Conservation (phyloP, 2,797 vertebrate species). For the Glossophaga mutica region DNA sequence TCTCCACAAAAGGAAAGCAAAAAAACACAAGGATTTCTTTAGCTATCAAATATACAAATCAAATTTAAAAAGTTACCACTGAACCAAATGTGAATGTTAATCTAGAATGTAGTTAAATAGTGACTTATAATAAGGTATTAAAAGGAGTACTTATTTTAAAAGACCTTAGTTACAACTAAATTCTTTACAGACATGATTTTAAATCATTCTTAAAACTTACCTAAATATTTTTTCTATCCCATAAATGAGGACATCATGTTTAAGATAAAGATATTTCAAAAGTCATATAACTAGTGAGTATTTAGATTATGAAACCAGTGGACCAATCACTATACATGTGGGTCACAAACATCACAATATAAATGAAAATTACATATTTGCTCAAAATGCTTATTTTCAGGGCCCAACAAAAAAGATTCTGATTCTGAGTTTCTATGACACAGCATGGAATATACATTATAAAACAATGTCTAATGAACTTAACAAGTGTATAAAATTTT, state of each 20-base stretch:
- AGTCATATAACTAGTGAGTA: background rate
- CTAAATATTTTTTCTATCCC: background rate
- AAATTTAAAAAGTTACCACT: background rate
- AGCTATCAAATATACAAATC: background rate
- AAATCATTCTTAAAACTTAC: background rate
- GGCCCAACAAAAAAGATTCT: background rate
- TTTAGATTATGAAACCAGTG: background rate
- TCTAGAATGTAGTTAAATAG: background rate
- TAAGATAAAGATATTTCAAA: background rate
- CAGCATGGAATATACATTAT: background rate
- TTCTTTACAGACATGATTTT: background rate
- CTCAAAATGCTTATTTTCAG: background rate
- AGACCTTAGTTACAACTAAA: background rate
- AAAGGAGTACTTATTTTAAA: background rate
- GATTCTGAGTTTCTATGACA: background rate
- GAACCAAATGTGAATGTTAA: background rate
- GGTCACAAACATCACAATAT: background rate
- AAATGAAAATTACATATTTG: background rate
- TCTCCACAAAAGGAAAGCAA: background rate
- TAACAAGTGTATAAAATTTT: background rate
- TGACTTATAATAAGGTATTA: background rate
- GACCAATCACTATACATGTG: background rate
- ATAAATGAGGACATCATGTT: background rate
- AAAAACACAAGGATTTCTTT: slow-evolving; percentile 24
- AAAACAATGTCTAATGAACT: background rate